phyloP scores from a whole-genome alignment of 2,888 invertebrate species.

The Clepsis dumicolana region DNA sequence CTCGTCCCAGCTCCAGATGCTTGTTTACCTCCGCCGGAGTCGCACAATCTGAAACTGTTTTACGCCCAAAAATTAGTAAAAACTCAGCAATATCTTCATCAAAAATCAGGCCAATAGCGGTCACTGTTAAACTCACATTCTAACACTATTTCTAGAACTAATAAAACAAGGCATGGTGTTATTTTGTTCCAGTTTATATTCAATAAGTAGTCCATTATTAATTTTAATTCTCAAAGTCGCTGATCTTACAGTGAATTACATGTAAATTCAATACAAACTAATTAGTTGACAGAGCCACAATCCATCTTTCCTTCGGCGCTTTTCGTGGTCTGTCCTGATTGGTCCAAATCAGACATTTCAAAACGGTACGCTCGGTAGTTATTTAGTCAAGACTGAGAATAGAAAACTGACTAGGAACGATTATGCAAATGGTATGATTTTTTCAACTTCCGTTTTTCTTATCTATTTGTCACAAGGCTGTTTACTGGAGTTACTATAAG shows the following conservation, averaged over 20 bases:
- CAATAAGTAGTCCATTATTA: slow-evolving; percentile 84
- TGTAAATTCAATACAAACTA: slow-evolving; percentile 73
- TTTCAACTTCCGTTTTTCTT: too few species aligned
- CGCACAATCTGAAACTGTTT: slow-evolving; percentile 89
- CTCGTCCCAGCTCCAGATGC: slow-evolving; percentile 97
- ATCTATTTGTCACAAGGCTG: too few species aligned
- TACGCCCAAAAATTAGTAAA: slow-evolving; percentile 53
- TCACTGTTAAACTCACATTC: slow-evolving; percentile 84
- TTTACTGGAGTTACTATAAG: too few species aligned
- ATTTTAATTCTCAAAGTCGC: slow-evolving; percentile 61
- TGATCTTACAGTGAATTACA: slow-evolving; percentile 64
- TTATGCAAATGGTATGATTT: too few species aligned
- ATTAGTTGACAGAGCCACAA: slow-evolving; percentile 77
- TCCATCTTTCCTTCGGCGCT: slow-evolving; percentile 82
- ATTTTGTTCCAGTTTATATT: slow-evolving; percentile 87
- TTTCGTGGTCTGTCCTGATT: slow-evolving; percentile 85
- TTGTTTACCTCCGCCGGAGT: slow-evolving; percentile 93
- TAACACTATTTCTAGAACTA: slow-evolving; percentile 89
- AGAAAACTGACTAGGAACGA: too few species aligned
- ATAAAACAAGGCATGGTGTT: slow-evolving; percentile 88
- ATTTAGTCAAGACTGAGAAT: slow-evolving; percentile 27
- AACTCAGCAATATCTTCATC: slow-evolving; percentile 49
- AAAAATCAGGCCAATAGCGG: slow-evolving; percentile 44
- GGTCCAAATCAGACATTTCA: slow-evolving; percentile 81
- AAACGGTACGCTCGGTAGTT: slow-evolving; percentile 20